Evolutionary conservation across 2,888 invertebrate species (phyloP).

Genomic region (Tetanocera ferruginea): DNA sequence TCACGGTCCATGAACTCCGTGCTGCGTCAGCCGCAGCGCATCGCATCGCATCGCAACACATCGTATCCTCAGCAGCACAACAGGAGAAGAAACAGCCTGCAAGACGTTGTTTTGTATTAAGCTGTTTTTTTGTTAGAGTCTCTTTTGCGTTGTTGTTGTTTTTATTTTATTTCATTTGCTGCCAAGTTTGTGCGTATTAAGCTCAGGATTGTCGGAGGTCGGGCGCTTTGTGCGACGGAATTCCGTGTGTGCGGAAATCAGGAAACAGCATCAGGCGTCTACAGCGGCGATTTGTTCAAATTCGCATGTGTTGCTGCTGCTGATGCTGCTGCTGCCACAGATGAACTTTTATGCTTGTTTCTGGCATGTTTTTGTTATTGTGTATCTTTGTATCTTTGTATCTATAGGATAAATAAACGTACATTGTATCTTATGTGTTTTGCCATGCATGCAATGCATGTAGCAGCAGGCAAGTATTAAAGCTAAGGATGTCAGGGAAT

Average conservation of each 20-base stretch:
- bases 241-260: slow-evolving; percentile 21
- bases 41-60: too few species aligned
- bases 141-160: slow-evolving; percentile 4
- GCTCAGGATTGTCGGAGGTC: neutral
- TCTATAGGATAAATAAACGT: neutral
- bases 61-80: neutral
- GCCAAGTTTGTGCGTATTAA: neutral
- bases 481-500: neutral
- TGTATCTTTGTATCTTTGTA: neutral
- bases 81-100: neutral
- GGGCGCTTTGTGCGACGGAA: neutral
- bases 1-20: slow-evolving; percentile 63
- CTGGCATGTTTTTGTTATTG: neutral
- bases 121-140: slow-evolving; percentile 18
- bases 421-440: neutral
- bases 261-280: slow-evolving; percentile 17
- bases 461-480: neutral
- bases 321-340: neutral
- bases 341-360: too few species aligned
- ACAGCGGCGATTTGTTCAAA: slow-evolving; percentile 13
- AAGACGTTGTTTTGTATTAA: slow-evolving; percentile 2
- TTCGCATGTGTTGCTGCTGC: slow-evolving; percentile 21
- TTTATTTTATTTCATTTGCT: neutral
- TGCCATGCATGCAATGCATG: neutral
- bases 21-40: neutral